phyloP scores from a whole-genome alignment of 2,888 invertebrate species.

The Pristionchus mayeri region DNA sequence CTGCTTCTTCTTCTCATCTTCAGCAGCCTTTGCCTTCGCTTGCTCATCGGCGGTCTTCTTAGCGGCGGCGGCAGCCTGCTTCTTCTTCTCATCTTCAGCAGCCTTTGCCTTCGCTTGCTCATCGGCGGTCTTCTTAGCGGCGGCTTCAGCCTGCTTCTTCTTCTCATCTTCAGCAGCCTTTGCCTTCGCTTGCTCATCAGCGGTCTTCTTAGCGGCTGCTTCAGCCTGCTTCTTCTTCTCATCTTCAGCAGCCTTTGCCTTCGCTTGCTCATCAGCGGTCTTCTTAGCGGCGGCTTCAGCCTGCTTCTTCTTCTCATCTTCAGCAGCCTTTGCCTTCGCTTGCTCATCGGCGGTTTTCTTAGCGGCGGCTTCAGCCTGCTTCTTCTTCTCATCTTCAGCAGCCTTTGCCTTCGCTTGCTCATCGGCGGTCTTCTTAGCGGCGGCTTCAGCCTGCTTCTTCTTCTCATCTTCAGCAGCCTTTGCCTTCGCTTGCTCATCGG shows the following conservation, averaged over 20 bases:
- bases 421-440: background rate
- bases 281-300: slow-evolving; percentile 18
- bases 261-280: background rate
- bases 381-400: background rate
- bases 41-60: slow-evolving; percentile 16
- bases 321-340: slow-evolving; percentile 36
- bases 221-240: background rate
- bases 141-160: slow-evolving; percentile 30
- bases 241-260: too few relatives aligned
- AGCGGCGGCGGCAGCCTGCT: slow-evolving; percentile 3
- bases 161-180: slow-evolving; percentile 7
- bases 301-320: slow-evolving; percentile 46
- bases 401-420: background rate
- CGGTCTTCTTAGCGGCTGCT: background rate
- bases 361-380: slow-evolving; percentile 41
- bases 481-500: background rate
- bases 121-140: slow-evolving; percentile 44
- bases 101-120: slow-evolving; percentile 3
- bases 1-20: background rate
- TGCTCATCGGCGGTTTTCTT: background rate
- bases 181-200: slow-evolving; percentile 35
- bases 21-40: background rate
- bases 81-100: slow-evolving; percentile 8
- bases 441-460: slow-evolving; percentile 24
- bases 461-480: background rate